A percentile compares a stretch with the other conserved stretches of the same genome.
These are phyloP conservation scores for Bos indicus DNA, from an alignment of 2,113 vertebrate species.

Conservation along the genomic window DNA sequence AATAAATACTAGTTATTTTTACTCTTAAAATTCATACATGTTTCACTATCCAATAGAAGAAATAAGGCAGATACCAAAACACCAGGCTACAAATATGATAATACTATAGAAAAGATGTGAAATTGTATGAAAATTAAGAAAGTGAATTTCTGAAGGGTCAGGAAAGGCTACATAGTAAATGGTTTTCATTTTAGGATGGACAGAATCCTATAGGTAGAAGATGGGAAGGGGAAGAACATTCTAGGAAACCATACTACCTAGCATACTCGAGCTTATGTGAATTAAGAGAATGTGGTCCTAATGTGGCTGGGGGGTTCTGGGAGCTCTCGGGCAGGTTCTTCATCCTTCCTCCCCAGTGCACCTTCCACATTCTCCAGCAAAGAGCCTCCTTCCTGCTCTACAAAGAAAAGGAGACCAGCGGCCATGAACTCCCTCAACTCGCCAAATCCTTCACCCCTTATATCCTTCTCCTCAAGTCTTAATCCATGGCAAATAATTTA, in stretches of 20 bases:
- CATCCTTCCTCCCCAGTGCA: not conserved
- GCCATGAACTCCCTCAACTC: not conserved
- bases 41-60: not conserved
- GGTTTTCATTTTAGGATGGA: not conserved
- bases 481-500: constrained; percentile 6
- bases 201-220: not conserved
- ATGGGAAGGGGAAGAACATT: not conserved
- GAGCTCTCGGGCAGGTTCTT: not conserved
- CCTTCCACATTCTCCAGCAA: not conserved
- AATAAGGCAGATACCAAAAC: constrained; percentile 5
- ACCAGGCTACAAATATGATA: not conserved
- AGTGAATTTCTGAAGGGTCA: not conserved
- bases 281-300: not conserved
- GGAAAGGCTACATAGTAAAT: not conserved
- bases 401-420: not conserved
- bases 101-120: not conserved
- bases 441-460: not conserved
- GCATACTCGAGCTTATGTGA: not conserved
- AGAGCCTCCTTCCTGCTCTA: not conserved
- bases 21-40: not conserved
- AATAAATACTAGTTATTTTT: not conserved
- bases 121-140: not conserved
- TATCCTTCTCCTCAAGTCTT: not conserved
- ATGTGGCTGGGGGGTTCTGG: not conserved
- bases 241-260: not conserved